Base-by-base conservation (phyloP, 2,797 vertebrate genomes). In the Cyclopterus lumpus region DNA sequence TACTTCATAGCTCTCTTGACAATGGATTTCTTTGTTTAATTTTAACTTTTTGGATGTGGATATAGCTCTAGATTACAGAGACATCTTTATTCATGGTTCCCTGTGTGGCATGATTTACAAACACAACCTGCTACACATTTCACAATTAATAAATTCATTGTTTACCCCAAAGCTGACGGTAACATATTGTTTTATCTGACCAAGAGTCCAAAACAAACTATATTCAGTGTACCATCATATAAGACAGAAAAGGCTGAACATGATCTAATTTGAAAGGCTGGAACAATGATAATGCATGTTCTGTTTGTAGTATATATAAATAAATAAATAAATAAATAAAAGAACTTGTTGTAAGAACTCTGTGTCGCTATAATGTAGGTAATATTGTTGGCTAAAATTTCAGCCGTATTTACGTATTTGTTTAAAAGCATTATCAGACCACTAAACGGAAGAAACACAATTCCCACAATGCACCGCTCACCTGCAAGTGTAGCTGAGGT, bases 401-500 rank as follows among this genome's bases (percentile, higher is more conserved):
- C n/a, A n/a, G n/a, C n/a, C n/a, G n/a, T n/a, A n/a, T n/a, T n/a
- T n/a, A n/a, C n/a, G n/a, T n/a, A n/a, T n/a, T n/a, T n/a, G n/a
- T n/a, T n/a, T 28, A 10, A 22, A 3, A 22, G 8, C n/a, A 11
- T 32, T 38, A 26, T 40, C 53, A 36, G 11, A 28, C 46, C 2
- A 3, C 15, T 5, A 40, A 34, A 34, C 8, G 3, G 20, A 26
- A 7, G 3, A 5, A 36, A 2, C 36, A 38, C 36, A 42, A 61
- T 51, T 73, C 77, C 79, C 84, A 85, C 2, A n/a, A 78, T 80
- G 73, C 81, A 20, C 49, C 70, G 0, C 87, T 91, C 78, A 97
- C 96, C 97, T 96, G 96, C 97, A 98, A 68, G 96, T 97, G 93
- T 98, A 98, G 92, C 95, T 97, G 60, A 98, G 96, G 91, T 97